A percentile compares a stretch with the other conserved stretches of the same genome.
Conservation (phyloP, 1,140 invertebrate species). For the Trichoplusia ni region DNA sequence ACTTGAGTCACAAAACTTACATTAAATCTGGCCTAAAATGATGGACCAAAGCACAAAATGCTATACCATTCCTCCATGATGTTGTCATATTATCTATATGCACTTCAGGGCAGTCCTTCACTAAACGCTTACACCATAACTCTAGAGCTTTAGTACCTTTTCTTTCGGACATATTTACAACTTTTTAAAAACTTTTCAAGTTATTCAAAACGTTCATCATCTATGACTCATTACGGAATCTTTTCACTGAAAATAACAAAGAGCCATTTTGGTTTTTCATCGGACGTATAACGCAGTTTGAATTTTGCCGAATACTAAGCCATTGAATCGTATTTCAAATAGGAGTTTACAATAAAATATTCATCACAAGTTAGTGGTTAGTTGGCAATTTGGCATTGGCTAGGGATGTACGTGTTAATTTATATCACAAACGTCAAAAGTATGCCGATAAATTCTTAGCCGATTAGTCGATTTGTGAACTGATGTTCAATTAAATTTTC, state of each 20-base stretch:
- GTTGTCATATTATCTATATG: constrained; percentile 96
- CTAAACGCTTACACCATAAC: constrained; percentile 93
- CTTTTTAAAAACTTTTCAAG: constrained; percentile 6
- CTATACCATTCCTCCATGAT: constrained; percentile 95
- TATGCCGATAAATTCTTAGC: too few species aligned
- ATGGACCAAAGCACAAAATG: constrained; percentile 98
- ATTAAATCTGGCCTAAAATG: constrained; percentile 97
- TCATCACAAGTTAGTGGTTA: constrained; percentile 31
- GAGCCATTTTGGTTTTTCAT: constrained; percentile 24
- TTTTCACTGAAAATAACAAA: constrained; percentile 30
- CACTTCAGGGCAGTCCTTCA: constrained; percentile 94
- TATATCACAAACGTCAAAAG: too few species aligned
- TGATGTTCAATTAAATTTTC: too few species aligned
- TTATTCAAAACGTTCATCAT: constrained; percentile 23
- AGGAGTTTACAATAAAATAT: constrained; percentile 16
- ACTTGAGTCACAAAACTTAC: constrained; percentile 85
- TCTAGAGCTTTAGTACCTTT: constrained; percentile 93
- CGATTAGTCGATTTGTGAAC: too few species aligned
- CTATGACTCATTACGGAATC: constrained; percentile 33
- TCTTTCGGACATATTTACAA: constrained; percentile 87
- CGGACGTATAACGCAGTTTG: constrained; percentile 1
- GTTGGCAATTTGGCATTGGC: constrained; percentile 35
- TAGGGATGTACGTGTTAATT: constrained; percentile 10
- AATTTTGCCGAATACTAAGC: constrained; percentile 7
- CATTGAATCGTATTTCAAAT: constrained; percentile 16